Base-by-base conservation (phyloP, 2,888 invertebrate species). In the Drosophila bunnanda region DNA sequence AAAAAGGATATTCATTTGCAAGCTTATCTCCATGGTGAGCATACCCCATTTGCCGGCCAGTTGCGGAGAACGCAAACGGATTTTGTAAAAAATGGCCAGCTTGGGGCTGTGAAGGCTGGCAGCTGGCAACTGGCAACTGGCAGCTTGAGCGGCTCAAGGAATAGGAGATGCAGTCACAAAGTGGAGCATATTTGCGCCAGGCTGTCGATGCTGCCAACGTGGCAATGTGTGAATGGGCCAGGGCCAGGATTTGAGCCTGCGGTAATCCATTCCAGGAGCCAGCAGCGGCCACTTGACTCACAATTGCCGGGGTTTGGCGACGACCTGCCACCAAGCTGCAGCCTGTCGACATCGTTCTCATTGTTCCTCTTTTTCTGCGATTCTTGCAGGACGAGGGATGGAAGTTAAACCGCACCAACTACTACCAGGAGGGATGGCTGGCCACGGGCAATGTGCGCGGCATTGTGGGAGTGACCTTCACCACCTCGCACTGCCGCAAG, bases 391-490 rank as follows among this genome's bases (percentile, higher is more conserved):
- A 97, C 92, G 97, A 97, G 92, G 98, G 97, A 83, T 98, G 98
- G 98, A 98, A 98, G 93, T 93, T 98, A 89, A 98, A 98, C 93
- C 95, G 98, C 86, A 96, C 96, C 90, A 97, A 98, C 93, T 98
- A 98, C 93, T 98, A 98, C 92, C 98, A 98, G 93, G 98, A 99
- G 93, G 99, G 98, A 54, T 99, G 99, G 99, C 93, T 99, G 90
- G 98, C 98, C 74, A 97, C 97, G 50, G 98, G 98, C 82, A 99
- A 98, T 93, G 96, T 97, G 70, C 95, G 97, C 85, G 98, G 98
- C 44, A 96, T 98, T 82, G 98, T 98, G 64, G 98, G 99, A 64
- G 98, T 98, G 58, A 99, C 98, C 66, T 98, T 98, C 93, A 98
- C 98, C 62, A 97, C 98, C 53, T 97, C 98, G 76, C 97, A 98